Evolutionary conservation across 2,113 vertebrate species (phyloP).

Genomic region (Boulengeromyrus knoepffleri): DNA sequence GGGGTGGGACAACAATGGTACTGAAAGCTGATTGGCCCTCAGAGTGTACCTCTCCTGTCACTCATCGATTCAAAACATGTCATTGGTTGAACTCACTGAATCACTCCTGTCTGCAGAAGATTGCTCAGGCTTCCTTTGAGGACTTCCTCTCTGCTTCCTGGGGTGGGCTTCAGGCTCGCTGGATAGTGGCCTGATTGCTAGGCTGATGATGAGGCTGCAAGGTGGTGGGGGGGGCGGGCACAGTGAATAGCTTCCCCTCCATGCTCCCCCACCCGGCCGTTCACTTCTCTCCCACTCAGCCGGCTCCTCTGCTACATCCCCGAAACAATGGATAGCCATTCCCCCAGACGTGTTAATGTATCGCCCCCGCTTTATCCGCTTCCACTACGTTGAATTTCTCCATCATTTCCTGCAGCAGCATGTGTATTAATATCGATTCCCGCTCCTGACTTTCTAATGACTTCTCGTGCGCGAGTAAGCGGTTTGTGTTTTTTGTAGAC

Average conservation of each 20-base stretch:
- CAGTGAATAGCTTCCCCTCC: neutral
- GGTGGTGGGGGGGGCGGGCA: neutral
- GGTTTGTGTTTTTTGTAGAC: slow-evolving; percentile 11
- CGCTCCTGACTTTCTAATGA: slow-evolving; percentile 32
- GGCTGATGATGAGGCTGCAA: neutral
- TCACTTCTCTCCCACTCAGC: neutral
- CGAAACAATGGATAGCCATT: neutral
- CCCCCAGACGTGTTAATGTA: slow-evolving; percentile 23
- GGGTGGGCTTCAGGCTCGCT: neutral
- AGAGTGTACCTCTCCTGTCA: neutral
- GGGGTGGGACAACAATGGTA: neutral
- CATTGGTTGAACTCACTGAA: neutral
- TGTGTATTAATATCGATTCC: slow-evolving; percentile 35
- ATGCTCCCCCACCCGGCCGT: neutral
- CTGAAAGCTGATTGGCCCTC: neutral
- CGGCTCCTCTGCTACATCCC: neutral
- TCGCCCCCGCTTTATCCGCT: slow-evolving; percentile 26
- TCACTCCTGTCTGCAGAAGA: neutral
- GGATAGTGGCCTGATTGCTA: neutral
- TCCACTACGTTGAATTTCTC: slow-evolving; percentile 31
- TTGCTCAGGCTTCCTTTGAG: neutral
- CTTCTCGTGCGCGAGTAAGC: slow-evolving; percentile 27
- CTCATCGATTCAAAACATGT: neutral
- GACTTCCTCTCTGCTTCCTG: neutral
- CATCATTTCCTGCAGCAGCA: slow-evolving; percentile 29